Evolutionary conservation across 2,113 vertebrate species (phyloP), one percentile per base, ranked within the genome.

Genomic region (Nettapus auritus): DNA sequence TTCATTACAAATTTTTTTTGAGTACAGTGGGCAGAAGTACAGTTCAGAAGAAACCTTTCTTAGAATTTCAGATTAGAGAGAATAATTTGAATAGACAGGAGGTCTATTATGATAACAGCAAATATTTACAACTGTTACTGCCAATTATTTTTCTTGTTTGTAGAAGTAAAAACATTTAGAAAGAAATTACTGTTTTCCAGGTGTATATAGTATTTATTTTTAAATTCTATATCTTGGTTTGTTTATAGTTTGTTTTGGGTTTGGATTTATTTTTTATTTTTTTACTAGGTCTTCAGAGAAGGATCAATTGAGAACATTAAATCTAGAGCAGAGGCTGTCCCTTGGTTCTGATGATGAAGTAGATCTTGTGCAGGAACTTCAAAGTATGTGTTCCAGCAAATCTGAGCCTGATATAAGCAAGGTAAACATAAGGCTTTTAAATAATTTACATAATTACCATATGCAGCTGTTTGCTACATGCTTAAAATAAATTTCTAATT

Each of bases 381-480:
- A 99, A 97, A 98, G 98, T 63, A 98, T 99, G 98, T 99, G 99
- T 98, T 99, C 98, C 97, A 99, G 99, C 98, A 99, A 98, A 97
- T 99, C 99, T 4, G 99, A 99, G 97, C 99, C 99, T 70, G 99
- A 99, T 94, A 99, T 99, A 97, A 99, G 98, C 98, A 99, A 98
- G 98, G 99, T 99, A 98, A 96, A 93, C 12, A 5, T 25, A 36
- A 40, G 17, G 9, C 5, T 94, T 92, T 94, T 62, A 86, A 93
- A 93, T 90, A 81, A 93, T 95, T 90, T 60, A 75, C 14, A 8
- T 28, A 34, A 52, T 75, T 75, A 68, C 38, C 28, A n/a, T 78
- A 90, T 69, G 85, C 38, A 82, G 62, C 77, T 75, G 29, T 81
- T 93, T 74, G 48, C 48, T 83, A 42, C 1, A 1, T 86, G 48